phyloP scores from a whole-genome alignment of 2,113 vertebrate genomes.

The Muntiacus muntjak region DNA sequence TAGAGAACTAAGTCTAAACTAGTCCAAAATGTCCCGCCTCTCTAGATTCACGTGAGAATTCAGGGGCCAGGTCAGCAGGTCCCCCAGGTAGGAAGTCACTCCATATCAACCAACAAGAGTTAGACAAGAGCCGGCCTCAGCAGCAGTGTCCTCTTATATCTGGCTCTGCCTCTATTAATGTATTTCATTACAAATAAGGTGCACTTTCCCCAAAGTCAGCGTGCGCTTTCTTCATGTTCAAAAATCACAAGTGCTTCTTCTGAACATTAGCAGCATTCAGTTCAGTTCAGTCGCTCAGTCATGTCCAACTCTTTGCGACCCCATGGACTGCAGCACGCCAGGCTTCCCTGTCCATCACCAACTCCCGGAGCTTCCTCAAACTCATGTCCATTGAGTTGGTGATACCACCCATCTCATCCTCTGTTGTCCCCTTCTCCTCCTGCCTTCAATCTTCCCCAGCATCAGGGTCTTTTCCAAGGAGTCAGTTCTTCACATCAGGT shows the following conservation, averaged over 20 bases:
- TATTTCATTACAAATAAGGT: background rate
- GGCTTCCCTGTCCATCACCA: background rate
- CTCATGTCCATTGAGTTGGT: background rate
- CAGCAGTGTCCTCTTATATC: background rate
- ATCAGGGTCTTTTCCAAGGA: background rate
- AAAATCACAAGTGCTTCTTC: background rate
- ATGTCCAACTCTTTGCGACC: background rate
- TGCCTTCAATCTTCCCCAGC: background rate
- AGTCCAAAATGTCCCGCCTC: background rate
- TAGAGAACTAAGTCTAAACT: background rate
- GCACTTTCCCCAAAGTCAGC: background rate
- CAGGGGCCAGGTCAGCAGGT: background rate
- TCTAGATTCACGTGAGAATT: background rate
- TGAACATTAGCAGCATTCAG: background rate
- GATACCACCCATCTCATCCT: background rate
- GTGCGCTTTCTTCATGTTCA: background rate
- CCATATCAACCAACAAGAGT: background rate
- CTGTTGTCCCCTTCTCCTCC: background rate
- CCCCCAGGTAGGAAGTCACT: background rate
- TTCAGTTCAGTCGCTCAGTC: background rate
- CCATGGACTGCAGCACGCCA: background rate
- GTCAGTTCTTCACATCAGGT: background rate
- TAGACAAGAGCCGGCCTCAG: background rate
- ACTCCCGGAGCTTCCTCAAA: background rate
- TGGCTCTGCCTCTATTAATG: background rate